Percentiles rank a stretch among this genome's conserved stretches.
Conservation (phyloP, 2,797 vertebrate species). For the Myiotriccus ornatus region DNA sequence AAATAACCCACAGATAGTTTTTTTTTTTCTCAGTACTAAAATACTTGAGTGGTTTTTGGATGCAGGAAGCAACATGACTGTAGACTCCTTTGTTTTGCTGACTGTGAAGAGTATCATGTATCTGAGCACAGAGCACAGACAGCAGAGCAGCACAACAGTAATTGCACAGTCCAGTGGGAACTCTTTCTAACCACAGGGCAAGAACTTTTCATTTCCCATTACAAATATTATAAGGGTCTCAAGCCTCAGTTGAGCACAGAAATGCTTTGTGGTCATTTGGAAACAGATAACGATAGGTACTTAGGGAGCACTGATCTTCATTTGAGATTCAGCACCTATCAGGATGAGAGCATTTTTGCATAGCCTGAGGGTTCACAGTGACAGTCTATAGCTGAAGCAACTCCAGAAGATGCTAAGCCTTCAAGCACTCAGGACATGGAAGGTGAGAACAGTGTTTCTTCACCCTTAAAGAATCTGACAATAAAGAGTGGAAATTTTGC, state of each 20-base stretch:
- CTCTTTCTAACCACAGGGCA: not conserved
- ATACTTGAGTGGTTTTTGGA: not conserved
- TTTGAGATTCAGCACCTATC: not conserved
- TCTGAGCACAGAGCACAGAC: not conserved
- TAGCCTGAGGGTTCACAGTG: not conserved
- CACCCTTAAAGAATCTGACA: not conserved
- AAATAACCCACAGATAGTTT: not conserved
- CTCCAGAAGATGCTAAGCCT: not conserved
- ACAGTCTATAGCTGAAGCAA: not conserved
- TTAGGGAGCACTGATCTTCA: not conserved
- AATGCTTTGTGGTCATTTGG: not conserved
- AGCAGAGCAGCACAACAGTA: not conserved
- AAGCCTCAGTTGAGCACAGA: not conserved
- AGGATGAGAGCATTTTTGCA: not conserved
- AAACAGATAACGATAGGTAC: not conserved
- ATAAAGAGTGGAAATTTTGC: not conserved
- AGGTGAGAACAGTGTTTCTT: not conserved
- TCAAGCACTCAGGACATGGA: not conserved
- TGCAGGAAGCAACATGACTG: accelerated
- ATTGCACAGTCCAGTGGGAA: not conserved
- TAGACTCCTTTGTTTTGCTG: not conserved
- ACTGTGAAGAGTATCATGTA: not conserved
- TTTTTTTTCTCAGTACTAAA: not conserved
- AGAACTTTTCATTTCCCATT: not conserved
- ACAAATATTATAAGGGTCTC: not conserved